Base-by-base conservation (phyloP, 2,797 vertebrate species). In the Pseudochirops cupreus region DNA sequence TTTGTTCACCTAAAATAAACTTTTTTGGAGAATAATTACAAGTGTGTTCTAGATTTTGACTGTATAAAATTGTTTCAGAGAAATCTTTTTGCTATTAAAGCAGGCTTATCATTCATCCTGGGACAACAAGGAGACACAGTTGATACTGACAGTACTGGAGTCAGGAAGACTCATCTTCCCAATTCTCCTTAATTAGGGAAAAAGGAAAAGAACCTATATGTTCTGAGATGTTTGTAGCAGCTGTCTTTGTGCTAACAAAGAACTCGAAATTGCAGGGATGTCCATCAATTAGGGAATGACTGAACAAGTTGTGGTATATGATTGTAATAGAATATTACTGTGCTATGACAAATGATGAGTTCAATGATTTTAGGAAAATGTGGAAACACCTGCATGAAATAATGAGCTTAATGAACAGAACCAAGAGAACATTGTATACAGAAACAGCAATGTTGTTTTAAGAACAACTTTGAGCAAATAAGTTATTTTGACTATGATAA, bases 21-120 rank as follows among this genome's bases (percentile, higher is more conserved):
- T 39, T 62, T 62, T 74, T 74, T 74, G 14, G 54, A 54, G 26
- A 93, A 56, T 59, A 92, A 74, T 92, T 89, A 62, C 58, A 95
- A 58, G 93, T 90, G n/a, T 39, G 3, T 90, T 54, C 5, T 11
- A 54, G 9, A 94, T 95, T 92, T 96, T 95, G 55, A 54, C 16
- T 28, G 92, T 96, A 57, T 94, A 90, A 96, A 94, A 94, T 18
- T 16, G 55, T 91, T 46, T 50, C 53, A 94, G 96, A 62, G 28
- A 90, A 96, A 91, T 28, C 31, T 56, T 33, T 97, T 95, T 94
- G 12, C 4, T 94, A n/a, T 33, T 18, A 56, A 54, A 57, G 67
- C 24, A 82, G 39, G 26, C 13, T 13, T 4, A 24, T 74, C 67
- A 92, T 95, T 97, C 46, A 67, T 67, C 5, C 31, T 33, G 59